Base-by-base conservation (phyloP, 2,888 invertebrate species). In the Tiliacea aurago region DNA sequence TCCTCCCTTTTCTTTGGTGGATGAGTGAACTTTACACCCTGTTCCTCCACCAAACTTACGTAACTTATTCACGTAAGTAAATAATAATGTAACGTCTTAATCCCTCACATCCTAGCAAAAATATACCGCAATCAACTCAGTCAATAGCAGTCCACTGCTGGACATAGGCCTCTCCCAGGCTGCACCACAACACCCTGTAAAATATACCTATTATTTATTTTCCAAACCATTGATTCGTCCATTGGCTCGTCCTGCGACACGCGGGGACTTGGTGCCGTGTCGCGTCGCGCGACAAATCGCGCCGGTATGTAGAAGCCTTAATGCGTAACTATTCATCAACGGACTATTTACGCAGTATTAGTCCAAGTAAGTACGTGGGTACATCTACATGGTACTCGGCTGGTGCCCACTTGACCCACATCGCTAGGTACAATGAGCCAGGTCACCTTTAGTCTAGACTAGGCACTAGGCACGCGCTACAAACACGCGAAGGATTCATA, bases 361-460 rank as follows among this genome's bases (percentile, higher is more conserved):
- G 62, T 61, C 15, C 45, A 37, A 20, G 41, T 58, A 37, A 20
- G 37, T 58, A 80, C 72, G 84, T 86, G 71, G 80, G 78, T 28
- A 28, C 28, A 28, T 4, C 37, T 58, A 64, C 61, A 63, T 28
- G 11, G 62, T 51, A 61, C 63, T 11, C 66, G 58, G 49, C 51
- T 51, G 28, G 55, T n/a, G 64, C 76, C 78, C 74, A 78, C 79
- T 86, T 86, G 86, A 86, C 86, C 86, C 70, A 87, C 63, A 76
- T 86, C 65, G 58, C 74, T 66, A 79, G 83, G 76, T 61, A 73
- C 51, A 73, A n/a, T n/a, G 28, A 77, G 73, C 78, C 75, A 51
- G 67, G 68, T 76, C 72, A 70, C 59, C 62, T 58, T n/a, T 55
- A 76, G 80, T 73, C 74, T 70, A 72, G 80, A 77, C 84, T 76